These are phyloP conservation scores for Neopipo cinnamomea DNA, from an alignment of 2,113 vertebrate species.

Conservation along the genomic window DNA sequence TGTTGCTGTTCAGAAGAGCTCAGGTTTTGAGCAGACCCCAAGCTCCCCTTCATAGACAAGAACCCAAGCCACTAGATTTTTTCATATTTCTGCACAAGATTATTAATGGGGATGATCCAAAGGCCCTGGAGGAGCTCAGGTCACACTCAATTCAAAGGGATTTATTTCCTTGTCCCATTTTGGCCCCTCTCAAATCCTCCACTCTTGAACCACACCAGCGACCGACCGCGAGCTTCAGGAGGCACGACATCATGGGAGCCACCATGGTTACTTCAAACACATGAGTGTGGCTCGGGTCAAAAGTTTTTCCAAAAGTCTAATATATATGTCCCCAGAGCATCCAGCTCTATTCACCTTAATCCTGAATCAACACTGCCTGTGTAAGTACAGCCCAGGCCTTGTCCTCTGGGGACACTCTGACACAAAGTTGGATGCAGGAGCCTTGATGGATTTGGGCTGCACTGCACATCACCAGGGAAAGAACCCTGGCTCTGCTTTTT, in stretches of 20 bases:
- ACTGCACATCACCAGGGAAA: neutral
- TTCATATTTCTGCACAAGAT: neutral
- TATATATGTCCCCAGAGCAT: neutral
- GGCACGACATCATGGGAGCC: neutral
- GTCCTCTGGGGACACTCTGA: neutral
- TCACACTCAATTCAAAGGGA: neutral
- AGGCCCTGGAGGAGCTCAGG: neutral
- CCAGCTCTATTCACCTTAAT: slow-evolving; percentile 37
- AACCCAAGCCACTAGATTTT: neutral
- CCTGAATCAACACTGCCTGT: slow-evolving; percentile 13
- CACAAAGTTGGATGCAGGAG: neutral
- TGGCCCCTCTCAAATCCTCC: neutral
- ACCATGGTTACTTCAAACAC: neutral
- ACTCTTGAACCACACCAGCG: neutral
- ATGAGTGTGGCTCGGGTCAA: neutral
- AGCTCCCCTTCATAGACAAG: neutral
- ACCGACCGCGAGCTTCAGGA: neutral
- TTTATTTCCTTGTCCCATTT: neutral
- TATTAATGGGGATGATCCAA: neutral
- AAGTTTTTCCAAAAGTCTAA: slow-evolving; percentile 2
- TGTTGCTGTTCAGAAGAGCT: neutral
- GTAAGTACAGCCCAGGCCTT: neutral
- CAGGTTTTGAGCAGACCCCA: neutral
- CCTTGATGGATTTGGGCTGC: neutral
- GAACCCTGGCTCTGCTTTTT: neutral